Conservation (phyloP, 2,113 vertebrate species). For the Chaetodon auriga region DNA sequence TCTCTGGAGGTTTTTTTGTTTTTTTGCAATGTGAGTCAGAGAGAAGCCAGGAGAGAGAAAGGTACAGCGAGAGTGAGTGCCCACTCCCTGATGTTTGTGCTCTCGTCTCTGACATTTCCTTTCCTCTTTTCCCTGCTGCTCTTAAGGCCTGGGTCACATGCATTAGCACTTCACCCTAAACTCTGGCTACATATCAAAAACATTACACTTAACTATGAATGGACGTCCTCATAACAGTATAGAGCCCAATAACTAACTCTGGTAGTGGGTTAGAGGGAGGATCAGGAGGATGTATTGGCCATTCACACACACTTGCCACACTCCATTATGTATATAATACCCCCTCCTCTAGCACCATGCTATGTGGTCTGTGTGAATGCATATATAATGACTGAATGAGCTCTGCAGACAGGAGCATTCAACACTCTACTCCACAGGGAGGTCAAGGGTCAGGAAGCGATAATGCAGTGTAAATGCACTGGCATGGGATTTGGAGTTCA, state of each 20-base stretch:
- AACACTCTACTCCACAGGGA: constrained; percentile 65
- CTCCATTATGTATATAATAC: constrained; percentile 34
- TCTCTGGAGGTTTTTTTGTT: constrained; percentile 24
- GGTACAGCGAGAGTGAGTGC: background rate
- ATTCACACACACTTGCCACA: constrained; percentile 22
- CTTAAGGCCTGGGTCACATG: constrained; percentile 6
- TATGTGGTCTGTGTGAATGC: constrained; percentile 46
- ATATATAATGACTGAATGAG: constrained; percentile 65
- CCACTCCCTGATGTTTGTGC: background rate
- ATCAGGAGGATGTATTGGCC: constrained; percentile 19
- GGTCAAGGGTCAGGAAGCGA: constrained; percentile 75
- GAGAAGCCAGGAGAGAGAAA: background rate
- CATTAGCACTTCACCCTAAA: constrained; percentile 26
- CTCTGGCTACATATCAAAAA: constrained; percentile 24
- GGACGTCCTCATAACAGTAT: background rate
- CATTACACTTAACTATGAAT: constrained; percentile 31
- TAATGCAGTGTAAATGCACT: constrained; percentile 79
- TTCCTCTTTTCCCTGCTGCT: constrained; percentile 14
- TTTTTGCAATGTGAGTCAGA: background rate
- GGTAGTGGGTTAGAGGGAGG: background rate
- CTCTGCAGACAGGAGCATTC: constrained; percentile 59
- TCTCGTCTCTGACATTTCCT: constrained; percentile 42
- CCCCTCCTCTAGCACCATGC: background rate
- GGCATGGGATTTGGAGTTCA: constrained; percentile 76
- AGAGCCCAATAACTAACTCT: constrained; percentile 17